Evolutionary conservation across 2,113 vertebrate species (phyloP).

Genomic region (Trichomycterus rosablanca): DNA sequence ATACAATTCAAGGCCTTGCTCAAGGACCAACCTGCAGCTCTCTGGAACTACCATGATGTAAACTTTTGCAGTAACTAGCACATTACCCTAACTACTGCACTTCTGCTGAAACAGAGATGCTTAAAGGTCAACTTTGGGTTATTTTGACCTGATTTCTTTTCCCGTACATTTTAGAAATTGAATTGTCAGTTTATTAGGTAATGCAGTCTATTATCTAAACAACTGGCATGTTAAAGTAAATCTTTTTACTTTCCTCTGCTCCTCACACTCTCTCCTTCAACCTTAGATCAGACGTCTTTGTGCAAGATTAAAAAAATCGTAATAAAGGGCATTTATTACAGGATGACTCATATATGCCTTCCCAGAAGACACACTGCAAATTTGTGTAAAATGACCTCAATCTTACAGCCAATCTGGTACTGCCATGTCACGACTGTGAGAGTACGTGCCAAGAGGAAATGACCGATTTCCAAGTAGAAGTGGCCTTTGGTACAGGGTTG

Average conservation of each 20-base stretch:
- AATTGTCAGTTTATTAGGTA: no score
- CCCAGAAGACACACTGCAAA: slow-evolving; percentile 14
- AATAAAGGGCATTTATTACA: slow-evolving; percentile 53
- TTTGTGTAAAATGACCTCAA: slow-evolving; percentile 17
- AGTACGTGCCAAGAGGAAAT: background rate
- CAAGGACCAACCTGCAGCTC: no score
- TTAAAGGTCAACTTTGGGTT: background rate
- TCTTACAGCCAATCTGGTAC: slow-evolving; percentile 43
- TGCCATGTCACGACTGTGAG: slow-evolving; percentile 10
- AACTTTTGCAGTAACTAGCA: no score
- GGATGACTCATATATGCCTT: slow-evolving; percentile 51
- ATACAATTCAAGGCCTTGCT: no score
- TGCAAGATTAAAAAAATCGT: no score
- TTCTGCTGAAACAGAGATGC: background rate
- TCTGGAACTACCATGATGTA: no score
- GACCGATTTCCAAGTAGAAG: background rate
- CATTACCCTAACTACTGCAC: background rate
- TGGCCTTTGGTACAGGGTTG: background rate
- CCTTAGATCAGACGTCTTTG: no score
- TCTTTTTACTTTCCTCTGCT: background rate
- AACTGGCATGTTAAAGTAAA: background rate
- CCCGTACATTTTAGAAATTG: background rate
- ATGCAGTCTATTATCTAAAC: background rate
- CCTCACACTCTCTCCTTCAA: background rate
- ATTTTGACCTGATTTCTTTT: no score